Conservation (phyloP, 2,888 invertebrate species). For the Lasioglossum calceatum region DNA sequence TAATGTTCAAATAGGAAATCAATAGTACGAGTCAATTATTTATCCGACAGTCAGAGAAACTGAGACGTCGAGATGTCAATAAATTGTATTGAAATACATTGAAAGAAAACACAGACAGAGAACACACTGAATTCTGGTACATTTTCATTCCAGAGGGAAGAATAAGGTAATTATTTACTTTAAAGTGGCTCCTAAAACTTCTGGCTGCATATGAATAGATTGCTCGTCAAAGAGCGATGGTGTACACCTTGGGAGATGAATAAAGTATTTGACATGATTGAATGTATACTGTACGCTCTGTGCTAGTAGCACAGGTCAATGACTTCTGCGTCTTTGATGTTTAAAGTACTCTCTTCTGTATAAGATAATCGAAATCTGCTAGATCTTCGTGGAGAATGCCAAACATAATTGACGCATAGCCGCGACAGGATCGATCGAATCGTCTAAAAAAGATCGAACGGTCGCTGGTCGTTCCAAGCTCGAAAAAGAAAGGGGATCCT, state of each 20-base stretch:
- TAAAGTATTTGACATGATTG: background rate
- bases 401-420: conserved; percentile 14
- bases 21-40: background rate
- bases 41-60: background rate
- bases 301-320: background rate
- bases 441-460: conserved; percentile 2
- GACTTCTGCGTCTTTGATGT: background rate
- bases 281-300: background rate
- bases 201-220: background rate
- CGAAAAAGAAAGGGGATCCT: conserved; percentile 11
- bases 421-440: conserved; percentile 27
- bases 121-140: background rate
- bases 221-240: background rate
- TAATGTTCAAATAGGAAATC: background rate
- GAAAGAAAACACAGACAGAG: background rate
- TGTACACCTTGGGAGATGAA: background rate
- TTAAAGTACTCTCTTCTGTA: background rate
- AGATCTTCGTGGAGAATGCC: background rate
- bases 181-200: background rate
- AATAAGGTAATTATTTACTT: background rate
- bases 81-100: background rate
- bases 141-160: background rate
- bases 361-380: too few species aligned
- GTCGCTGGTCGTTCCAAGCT: background rate
- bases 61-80: background rate